phyloP scores from a whole-genome alignment of 2,797 vertebrate genomes.

The Galago senegalensis region DNA sequence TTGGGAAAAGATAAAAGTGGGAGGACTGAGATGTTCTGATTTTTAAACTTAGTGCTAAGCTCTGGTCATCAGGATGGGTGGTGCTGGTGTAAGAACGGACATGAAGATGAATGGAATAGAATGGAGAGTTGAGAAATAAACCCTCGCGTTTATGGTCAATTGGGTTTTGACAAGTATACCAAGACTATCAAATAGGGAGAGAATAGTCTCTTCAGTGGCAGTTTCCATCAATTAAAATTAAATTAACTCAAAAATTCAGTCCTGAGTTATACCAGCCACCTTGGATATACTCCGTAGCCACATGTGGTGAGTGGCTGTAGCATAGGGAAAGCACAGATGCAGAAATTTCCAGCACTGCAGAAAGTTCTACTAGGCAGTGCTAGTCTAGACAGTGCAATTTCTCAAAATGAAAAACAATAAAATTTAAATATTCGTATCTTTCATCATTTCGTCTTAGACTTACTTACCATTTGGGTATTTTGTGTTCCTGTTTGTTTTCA shows the following conservation, averaged over 20 bases:
- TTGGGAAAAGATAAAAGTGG: neutral
- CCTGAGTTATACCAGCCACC: neutral
- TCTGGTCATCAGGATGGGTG: neutral
- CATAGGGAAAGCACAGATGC: neutral
- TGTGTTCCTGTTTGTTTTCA: constrained; percentile 76
- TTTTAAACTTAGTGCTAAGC: neutral
- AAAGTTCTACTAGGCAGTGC: neutral
- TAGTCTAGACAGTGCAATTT: no score
- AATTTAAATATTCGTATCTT: constrained; percentile 44
- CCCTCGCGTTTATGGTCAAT: neutral
- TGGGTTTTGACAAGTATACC: neutral
- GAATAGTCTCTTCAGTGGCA: neutral
- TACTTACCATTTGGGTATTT: constrained; percentile 70
- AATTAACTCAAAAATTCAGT: neutral
- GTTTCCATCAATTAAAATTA: neutral
- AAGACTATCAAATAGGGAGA: neutral
- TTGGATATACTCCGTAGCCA: neutral
- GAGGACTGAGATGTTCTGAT: neutral
- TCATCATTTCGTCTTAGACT: constrained; percentile 57
- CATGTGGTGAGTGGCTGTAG: neutral
- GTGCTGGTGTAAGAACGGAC: neutral
- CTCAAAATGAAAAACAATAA: neutral
- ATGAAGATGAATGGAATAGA: neutral
- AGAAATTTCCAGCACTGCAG: neutral
- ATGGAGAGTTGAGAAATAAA: neutral